A percentile compares a stretch with the other conserved stretches of the same genome.
Evolutionary conservation across 2,888 invertebrate genomes (phyloP).

Genomic region (Euplagia quadripunctaria): DNA sequence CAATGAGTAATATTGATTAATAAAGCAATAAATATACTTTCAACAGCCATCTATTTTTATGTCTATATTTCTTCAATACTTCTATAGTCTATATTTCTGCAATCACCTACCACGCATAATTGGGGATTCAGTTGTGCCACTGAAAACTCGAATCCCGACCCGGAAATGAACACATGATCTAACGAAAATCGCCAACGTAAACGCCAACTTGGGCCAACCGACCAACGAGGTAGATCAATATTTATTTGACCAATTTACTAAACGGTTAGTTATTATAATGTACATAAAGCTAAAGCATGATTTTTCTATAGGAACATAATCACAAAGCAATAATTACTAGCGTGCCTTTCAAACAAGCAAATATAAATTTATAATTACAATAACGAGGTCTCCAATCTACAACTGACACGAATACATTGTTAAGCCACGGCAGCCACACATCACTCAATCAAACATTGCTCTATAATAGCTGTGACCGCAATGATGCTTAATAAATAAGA

Average conservation of each 20-base stretch:
- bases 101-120: no score
- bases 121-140: no score
- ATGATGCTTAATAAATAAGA: conserved; percentile 19
- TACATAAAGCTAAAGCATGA: not conserved
- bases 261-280: not conserved
- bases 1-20: not conserved
- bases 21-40: not conserved
- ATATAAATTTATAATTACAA: not conserved
- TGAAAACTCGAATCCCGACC: no score
- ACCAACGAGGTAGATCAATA: not conserved
- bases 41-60: not conserved
- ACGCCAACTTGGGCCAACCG: no score
- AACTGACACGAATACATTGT: conserved; percentile 28
- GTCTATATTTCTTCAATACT: no score
- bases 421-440: conserved; percentile 20
- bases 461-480: conserved; percentile 2
- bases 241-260: not conserved
- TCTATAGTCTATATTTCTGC: no score
- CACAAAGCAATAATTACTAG: conserved; percentile 4
- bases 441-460: conserved; percentile 20
- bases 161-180: no score
- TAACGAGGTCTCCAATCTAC: conserved; percentile 3
- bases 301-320: no score
- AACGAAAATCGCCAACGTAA: no score
- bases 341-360: not conserved